Evolutionary conservation across 2,113 vertebrate species (phyloP).

Genomic region (Odontesthes bonariensis): DNA sequence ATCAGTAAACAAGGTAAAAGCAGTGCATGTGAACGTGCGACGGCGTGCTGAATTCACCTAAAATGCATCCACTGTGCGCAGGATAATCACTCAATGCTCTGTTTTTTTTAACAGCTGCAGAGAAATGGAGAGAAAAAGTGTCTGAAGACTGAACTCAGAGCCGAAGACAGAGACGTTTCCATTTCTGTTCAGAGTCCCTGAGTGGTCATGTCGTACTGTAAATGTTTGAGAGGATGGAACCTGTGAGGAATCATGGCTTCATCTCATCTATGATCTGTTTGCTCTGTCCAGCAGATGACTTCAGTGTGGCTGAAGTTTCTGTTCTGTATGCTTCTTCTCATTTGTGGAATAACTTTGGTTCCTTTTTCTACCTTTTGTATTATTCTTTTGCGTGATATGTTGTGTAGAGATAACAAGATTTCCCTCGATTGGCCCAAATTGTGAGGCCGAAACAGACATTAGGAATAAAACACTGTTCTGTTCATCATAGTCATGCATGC

Average conservation of each 20-base stretch:
- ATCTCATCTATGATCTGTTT: neutral
- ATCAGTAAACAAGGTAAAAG: slow-evolving; percentile 22
- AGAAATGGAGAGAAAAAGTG: neutral
- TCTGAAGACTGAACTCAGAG: neutral
- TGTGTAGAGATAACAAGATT: neutral
- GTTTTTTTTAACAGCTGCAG: neutral
- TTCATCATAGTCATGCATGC: neutral
- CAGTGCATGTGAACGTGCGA: fast-evolving
- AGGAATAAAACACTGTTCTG: too few species aligned
- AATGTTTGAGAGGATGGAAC: neutral
- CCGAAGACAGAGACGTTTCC: neutral
- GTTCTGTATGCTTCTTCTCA: neutral
- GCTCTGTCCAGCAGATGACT: neutral
- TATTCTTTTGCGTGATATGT: neutral
- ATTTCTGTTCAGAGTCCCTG: neutral
- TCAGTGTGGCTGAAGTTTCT: neutral
- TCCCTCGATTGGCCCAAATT: slow-evolving; percentile 1
- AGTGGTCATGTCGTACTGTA: neutral
- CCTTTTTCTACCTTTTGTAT: neutral
- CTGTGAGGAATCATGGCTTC: neutral
- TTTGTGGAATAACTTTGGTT: neutral
- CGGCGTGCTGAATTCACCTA: neutral
- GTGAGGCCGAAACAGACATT: neutral
- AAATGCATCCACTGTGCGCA: neutral
- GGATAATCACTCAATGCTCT: fast-evolving